Conservation (phyloP, 2,113 vertebrate species). For the Odocoileus hemionus region DNA sequence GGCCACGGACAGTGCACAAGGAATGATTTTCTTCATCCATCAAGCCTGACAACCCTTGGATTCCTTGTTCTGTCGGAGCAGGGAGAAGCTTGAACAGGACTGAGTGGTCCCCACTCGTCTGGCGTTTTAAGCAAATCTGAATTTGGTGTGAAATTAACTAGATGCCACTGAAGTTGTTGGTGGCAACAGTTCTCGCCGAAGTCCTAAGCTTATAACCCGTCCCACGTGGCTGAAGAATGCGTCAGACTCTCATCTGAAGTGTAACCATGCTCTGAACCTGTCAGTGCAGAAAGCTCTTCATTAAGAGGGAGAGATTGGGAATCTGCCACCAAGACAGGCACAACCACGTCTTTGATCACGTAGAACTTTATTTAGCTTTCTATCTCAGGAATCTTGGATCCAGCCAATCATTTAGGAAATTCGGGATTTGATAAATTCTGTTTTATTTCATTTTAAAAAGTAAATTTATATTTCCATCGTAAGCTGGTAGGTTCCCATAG, state of each 20-base stretch:
- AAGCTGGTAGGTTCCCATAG: neutral
- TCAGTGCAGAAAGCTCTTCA: neutral
- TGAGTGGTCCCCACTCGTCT: conserved; percentile 23
- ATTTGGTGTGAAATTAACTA: conserved; percentile 50
- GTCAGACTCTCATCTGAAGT: neutral
- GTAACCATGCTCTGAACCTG: neutral
- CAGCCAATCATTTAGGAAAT: neutral
- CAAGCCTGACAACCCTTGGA: conserved; percentile 23
- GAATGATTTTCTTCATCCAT: conserved; percentile 46
- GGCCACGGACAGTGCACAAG: neutral
- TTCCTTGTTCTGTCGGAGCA: conserved; percentile 25
- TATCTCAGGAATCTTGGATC: neutral
- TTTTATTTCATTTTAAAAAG: neutral
- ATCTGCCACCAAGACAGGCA: neutral
- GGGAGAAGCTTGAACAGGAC: conserved; percentile 5
- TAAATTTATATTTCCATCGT: neutral
- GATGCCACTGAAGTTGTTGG: neutral
- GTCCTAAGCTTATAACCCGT: neutral
- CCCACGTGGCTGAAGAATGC: neutral
- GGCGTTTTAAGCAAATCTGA: conserved; percentile 51
- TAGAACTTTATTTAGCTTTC: neutral
- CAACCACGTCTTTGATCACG: neutral
- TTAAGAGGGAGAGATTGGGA: neutral
- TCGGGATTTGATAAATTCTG: neutral
- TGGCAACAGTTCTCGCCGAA: neutral